phyloP scores from a whole-genome alignment of 2,888 invertebrate species.

The Synanthedon formicaeformis region DNA sequence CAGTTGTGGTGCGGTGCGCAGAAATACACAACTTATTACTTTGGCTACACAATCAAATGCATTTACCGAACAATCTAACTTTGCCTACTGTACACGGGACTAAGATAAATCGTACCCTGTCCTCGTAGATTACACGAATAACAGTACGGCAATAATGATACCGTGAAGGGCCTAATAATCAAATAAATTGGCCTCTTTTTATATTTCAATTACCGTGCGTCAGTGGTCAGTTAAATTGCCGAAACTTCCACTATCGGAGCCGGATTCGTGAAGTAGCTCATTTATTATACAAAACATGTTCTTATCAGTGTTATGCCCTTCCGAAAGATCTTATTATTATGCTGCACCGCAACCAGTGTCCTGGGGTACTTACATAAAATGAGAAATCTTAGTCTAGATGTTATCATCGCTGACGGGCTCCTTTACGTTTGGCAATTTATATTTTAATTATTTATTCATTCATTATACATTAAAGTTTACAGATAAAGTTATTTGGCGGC shows the following conservation, averaged over 20 bases:
- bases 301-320: not conserved
- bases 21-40: conserved; percentile 65
- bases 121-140: conserved; percentile 28
- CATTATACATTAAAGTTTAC: too few species aligned
- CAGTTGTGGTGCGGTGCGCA: conserved; percentile 40
- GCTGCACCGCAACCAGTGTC: not conserved
- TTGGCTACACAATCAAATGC: conserved; percentile 50
- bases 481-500: too few species aligned
- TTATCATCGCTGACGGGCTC: not conserved
- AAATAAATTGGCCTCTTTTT: not conserved
- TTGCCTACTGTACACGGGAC: conserved; percentile 31
- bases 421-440: not conserved
- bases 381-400: not conserved
- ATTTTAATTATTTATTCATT: not conserved
- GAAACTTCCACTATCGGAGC: conserved; percentile 1
- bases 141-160: not conserved
- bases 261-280: conserved; percentile 21
- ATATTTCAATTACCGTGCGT: not conserved
- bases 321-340: not conserved
- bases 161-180: not conserved
- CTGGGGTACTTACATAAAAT: not conserved
- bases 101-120: conserved; percentile 15
- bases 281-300: conserved; percentile 17
- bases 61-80: conserved; percentile 34
- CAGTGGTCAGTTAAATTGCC: not conserved